Evolutionary conservation across 2,797 vertebrate genomes (phyloP).

Genomic region (Manis crassicaudata): DNA sequence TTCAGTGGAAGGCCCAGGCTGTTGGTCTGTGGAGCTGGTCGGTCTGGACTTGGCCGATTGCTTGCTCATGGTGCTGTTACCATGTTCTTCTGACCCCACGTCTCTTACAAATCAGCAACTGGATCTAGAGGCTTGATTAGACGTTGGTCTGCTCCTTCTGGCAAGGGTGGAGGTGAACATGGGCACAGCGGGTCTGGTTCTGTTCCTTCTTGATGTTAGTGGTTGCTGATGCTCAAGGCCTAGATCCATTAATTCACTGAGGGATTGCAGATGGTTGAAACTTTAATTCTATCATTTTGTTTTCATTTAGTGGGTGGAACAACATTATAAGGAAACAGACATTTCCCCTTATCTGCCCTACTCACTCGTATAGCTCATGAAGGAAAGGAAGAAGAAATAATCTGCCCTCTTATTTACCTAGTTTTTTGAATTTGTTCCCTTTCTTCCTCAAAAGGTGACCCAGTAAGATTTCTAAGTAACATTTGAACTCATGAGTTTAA

Average conservation of each 20-base stretch:
- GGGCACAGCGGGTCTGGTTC: too few relatives aligned
- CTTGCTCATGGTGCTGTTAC: rapidly evolving
- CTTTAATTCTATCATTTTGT: not conserved
- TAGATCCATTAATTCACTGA: not conserved
- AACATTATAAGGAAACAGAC: not conserved
- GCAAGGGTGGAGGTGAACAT: not conserved
- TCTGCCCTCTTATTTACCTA: not conserved
- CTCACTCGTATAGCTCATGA: not conserved
- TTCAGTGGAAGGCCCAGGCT: not conserved
- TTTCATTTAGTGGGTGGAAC: not conserved
- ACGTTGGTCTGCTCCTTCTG: not conserved
- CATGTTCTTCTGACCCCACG: not conserved
- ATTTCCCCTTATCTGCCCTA: not conserved
- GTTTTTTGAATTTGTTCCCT: not conserved
- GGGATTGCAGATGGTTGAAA: not conserved
- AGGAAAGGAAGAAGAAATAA: not conserved
- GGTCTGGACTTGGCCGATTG: not conserved
- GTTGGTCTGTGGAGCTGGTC: not conserved
- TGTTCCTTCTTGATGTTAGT: not conserved
- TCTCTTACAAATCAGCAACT: not conserved
- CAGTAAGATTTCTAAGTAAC: not conserved
- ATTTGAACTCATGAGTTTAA: not conserved
- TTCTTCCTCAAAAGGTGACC: not conserved
- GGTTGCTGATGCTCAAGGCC: not conserved
- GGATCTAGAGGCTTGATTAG: not conserved